Conservation (phyloP, 2,888 invertebrate genomes). For the Agrotis puta region DNA sequence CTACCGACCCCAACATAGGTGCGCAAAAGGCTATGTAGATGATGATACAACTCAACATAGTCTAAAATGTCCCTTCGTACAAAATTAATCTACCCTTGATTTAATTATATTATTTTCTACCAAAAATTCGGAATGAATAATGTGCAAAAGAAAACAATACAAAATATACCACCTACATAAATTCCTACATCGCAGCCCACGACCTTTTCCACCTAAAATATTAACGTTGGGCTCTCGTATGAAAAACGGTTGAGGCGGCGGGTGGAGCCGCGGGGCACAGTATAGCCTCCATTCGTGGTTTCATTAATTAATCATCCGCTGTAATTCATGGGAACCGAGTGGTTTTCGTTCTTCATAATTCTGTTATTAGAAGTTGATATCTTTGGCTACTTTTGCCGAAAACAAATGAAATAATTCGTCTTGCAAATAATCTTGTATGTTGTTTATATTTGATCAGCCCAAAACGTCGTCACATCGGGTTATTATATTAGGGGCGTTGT, state of each 20-base stretch:
- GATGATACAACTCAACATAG: too few species aligned
- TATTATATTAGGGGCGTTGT: too few species aligned
- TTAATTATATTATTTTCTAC: background rate
- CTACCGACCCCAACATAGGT: background rate
- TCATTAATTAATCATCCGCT: slow-evolving; percentile 64
- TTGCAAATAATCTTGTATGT: too few species aligned
- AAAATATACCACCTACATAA: slow-evolving; percentile 28
- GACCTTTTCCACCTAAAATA: slow-evolving; percentile 68
- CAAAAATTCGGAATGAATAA: background rate
- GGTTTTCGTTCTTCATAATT: slow-evolving; percentile 53
- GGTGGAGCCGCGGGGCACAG: slow-evolving; percentile 49
- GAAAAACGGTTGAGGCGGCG: slow-evolving; percentile 66
- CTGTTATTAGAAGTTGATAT: slow-evolving; percentile 43
- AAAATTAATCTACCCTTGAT: too few species aligned
- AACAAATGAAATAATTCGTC: background rate
- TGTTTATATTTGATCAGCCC: too few species aligned
- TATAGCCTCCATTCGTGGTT: slow-evolving; percentile 60
- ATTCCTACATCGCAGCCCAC: slow-evolving; percentile 19
- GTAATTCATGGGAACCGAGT: slow-evolving; percentile 51
- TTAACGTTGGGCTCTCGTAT: slow-evolving; percentile 65
- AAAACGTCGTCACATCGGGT: too few species aligned
- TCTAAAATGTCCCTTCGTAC: too few species aligned
- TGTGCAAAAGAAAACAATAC: background rate
- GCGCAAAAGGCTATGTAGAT: background rate
- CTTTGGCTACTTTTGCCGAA: slow-evolving; percentile 15